phyloP scores from a whole-genome alignment of 2,888 invertebrate genomes.

The Mesorhabditis belari region DNA sequence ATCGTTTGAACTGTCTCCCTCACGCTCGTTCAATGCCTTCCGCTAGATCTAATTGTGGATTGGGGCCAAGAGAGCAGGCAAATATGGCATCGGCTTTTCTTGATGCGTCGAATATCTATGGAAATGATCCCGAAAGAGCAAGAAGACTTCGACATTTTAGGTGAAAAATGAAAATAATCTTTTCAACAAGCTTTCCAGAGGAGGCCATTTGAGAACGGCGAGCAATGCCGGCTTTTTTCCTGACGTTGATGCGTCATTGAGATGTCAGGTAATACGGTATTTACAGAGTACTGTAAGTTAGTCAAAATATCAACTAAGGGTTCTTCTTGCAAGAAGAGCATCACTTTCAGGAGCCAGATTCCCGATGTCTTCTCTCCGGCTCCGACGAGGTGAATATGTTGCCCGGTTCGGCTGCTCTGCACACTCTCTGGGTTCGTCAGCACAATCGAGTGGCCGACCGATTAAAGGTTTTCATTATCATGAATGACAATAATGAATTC shows the following conservation, averaged over 20 bases:
- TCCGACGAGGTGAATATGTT: conserved; percentile 47
- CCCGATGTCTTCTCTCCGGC: conserved; percentile 31
- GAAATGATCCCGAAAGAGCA: conserved; percentile 76
- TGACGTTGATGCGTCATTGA: conserved; percentile 19
- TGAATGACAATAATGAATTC: not conserved
- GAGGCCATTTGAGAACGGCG: conserved; percentile 36
- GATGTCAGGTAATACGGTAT: conserved; percentile 17
- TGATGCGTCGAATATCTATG: conserved; percentile 72
- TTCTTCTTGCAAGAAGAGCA: too few relatives aligned
- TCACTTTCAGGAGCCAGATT: not conserved
- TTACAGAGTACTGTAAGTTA: too few relatives aligned
- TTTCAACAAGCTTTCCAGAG: not conserved
- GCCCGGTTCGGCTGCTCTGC: conserved; percentile 42
- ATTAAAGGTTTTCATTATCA: conserved; percentile 21
- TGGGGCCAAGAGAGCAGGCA: conserved; percentile 70
- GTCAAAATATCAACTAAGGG: too few relatives aligned
- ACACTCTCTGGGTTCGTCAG: conserved; percentile 50
- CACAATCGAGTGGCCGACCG: conserved; percentile 48
- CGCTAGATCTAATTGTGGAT: conserved; percentile 33
- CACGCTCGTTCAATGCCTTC: conserved; percentile 44
- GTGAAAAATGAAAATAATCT: too few relatives aligned
- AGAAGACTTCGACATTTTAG: conserved; percentile 69
- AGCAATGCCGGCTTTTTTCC: conserved; percentile 35
- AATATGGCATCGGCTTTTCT: conserved; percentile 87
- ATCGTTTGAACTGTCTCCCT: conserved; percentile 36